Evolutionary conservation across 2,113 vertebrate genomes (phyloP), one percentile per base, ranked within the genome.

Genomic region (Cyanoramphus novaezelandiae): DNA sequence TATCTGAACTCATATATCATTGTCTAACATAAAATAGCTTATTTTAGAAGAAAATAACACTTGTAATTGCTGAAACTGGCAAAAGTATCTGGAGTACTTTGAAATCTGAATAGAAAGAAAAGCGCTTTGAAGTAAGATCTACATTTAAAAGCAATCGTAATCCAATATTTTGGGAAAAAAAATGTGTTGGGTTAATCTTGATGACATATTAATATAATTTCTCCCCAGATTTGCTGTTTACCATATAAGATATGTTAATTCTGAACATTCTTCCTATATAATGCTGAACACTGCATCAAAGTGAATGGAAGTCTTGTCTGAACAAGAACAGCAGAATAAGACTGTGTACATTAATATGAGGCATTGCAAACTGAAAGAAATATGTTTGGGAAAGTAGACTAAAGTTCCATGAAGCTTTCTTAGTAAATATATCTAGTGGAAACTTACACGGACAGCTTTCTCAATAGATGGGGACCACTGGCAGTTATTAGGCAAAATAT

Each of bases 11-110:
- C 44, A 3, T 39, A 12, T 88, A 31, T 95, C 90, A 89, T 88
- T 92, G 78, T 74, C 47, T 93, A 82, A 88, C 72, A 92, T 72
- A 23, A 94, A 96, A 93, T 74, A 88, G 33, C 59, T 47, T 74
- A 11, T 59, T 97, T 93, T 88, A 81, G 52, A 67, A 83, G 90
- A 86, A 95, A 95, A 72, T 49, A 62, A 21, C 24, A 44, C 74
- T 86, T 86, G 49, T 13, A 67, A 62, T 62, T 94, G 53, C 53
- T 89, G 55, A 70, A 93, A 91, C 80, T 94, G 19, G 17, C 67
- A 39, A 24, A 68, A 74, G 13, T 59, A 18, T 49, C 24, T 87
- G 59, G 65, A 91, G 41, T 81, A 49, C 53, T 95, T 86, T 68
- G 35, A 81, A 89, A 77, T 78, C 14, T 46, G 50, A 88, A 59